Base-by-base conservation (phyloP, 2,113 vertebrate genomes). In the Nesoenas mayeri region DNA sequence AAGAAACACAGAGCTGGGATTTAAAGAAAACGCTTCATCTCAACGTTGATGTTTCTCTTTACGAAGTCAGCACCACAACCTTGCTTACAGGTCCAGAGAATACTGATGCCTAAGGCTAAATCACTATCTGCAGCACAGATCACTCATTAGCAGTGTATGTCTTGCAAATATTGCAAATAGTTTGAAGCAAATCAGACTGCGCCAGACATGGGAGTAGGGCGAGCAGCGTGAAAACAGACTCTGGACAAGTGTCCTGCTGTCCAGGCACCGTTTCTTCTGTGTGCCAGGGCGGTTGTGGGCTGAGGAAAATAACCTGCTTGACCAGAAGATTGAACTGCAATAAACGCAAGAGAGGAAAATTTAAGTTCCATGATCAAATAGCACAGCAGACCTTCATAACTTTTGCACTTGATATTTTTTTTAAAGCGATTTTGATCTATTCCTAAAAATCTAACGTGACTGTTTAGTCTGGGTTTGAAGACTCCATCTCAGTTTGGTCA, bases 381-480 rank as follows among this genome's bases (percentile, higher is more conserved):
- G n/a, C 82, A 79, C 4, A 71, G 36, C 7, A 77, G 54, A 60
- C 24, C 11, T 50, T 28, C 12, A 5, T 16, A 58, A 66, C 12
- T 60, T 71, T 9, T 58, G 36, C 13, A 69, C 31, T 9, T 57
- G 22, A 2, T 29, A 15, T 75, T 58, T 89, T 44, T 40, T 60
- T 83, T 18, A 47, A 73, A 85, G 28, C 2, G 1, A 56, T 47
- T 42, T 71, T 70, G 10, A 61, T 66, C 70, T 70, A 66, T 38
- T 91, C 2, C n/a, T 24, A 78, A 66, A 79, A 86, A 72, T 56
- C 24, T 77, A 88, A 62, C 32, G 24, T 25, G 28, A 67, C 57
- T 66, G 10, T 42, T 86, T 34, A 79, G 50, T 61, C 40, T 56
- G 72, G 19, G 14, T 91, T 80, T 90, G 67, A 83, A 95, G 77